These are phyloP conservation scores for Phasianus colchicus DNA, from an alignment of 2,113 vertebrate genomes.

Conservation along the genomic window DNA sequence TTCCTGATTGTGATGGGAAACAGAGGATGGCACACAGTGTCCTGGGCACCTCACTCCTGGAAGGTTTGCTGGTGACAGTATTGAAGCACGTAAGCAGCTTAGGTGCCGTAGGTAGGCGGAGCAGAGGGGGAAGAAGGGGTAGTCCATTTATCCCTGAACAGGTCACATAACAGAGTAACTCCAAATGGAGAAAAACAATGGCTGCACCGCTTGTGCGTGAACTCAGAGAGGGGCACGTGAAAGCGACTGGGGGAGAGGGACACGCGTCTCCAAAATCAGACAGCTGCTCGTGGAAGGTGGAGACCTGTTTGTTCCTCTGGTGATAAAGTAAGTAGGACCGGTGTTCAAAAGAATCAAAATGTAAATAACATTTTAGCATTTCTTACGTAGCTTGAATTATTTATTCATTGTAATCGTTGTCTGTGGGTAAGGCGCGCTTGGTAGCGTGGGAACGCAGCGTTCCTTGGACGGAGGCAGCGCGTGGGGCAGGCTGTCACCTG, in stretches of 20 bases:
- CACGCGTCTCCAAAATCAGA: background rate
- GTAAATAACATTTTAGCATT: slow-evolving; percentile 65
- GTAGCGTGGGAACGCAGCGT: slow-evolving; percentile 35
- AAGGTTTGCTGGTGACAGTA: background rate
- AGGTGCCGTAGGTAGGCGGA: fast-evolving
- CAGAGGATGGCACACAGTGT: background rate
- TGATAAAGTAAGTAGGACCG: background rate
- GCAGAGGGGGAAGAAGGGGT: background rate
- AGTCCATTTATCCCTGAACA: background rate
- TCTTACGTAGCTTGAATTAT: slow-evolving; percentile 65
- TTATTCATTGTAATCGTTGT: slow-evolving; percentile 58
- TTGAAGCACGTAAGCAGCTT: background rate
- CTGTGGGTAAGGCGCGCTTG: slow-evolving; percentile 35
- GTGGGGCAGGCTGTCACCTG: background rate
- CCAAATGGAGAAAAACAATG: background rate
- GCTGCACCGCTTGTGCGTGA: fast-evolving
- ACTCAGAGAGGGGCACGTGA: background rate
- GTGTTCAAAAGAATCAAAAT: slow-evolving; percentile 20
- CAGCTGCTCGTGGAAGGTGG: background rate
- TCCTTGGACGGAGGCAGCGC: background rate
- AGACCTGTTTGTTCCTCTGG: background rate
- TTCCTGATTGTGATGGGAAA: background rate
- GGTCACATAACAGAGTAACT: background rate
- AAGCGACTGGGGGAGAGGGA: background rate
- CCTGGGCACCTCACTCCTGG: background rate